phyloP scores from a whole-genome alignment of 2,113 vertebrate genomes.

The Hydrolagus affinis region DNA sequence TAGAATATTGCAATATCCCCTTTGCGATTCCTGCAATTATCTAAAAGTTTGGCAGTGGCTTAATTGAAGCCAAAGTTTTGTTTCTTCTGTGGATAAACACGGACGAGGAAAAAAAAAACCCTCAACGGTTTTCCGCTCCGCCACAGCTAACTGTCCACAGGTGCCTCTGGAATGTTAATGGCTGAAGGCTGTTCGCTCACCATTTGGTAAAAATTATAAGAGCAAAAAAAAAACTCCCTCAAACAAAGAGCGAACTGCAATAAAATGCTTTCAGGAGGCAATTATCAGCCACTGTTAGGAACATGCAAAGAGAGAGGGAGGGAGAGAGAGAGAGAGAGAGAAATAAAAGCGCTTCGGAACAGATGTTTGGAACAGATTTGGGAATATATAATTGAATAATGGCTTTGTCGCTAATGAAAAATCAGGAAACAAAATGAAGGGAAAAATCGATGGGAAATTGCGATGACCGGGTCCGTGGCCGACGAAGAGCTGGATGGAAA shows the following conservation, averaged over 20 bases:
- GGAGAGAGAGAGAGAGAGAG: no score
- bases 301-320: slow-evolving; percentile 17
- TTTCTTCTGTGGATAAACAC: slow-evolving; percentile 65
- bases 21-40: slow-evolving; percentile 48
- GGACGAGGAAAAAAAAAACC: slow-evolving; percentile 48
- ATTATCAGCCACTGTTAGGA: slow-evolving; percentile 38
- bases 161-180: slow-evolving; percentile 72
- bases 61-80: slow-evolving; percentile 77
- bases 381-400: slow-evolving; percentile 15
- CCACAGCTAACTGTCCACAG: slow-evolving; percentile 75
- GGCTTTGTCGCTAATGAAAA: not conserved
- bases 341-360: not conserved
- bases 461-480: no score
- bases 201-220: slow-evolving; percentile 58
- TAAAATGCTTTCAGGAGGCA: slow-evolving; percentile 45
- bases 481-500: not conserved
- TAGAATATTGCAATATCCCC: not conserved
- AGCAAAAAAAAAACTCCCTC: slow-evolving; percentile 29
- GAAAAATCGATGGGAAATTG: not conserved
- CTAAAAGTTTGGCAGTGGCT: slow-evolving; percentile 57
- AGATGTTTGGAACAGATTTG: slow-evolving; percentile 20
- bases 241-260: slow-evolving; percentile 39
- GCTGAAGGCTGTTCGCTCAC: slow-evolving; percentile 41
- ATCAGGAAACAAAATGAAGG: no score
- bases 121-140: slow-evolving; percentile 44